phyloP scores from a whole-genome alignment of 2,113 vertebrate genomes.

The Heterochromis multidens region DNA sequence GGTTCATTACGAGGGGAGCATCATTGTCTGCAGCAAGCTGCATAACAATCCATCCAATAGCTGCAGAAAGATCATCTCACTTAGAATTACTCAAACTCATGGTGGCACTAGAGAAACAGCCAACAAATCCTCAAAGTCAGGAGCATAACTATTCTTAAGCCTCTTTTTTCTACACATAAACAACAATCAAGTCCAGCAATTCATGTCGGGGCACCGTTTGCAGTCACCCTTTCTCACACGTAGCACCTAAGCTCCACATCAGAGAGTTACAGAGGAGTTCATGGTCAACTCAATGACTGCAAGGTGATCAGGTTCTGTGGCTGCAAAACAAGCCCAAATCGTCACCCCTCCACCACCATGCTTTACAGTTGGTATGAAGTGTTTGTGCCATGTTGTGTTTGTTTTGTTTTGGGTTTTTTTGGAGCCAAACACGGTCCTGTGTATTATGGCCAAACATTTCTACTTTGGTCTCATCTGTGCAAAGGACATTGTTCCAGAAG shows the following conservation, averaged over 20 bases:
- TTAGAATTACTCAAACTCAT: neutral
- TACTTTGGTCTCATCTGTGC: neutral
- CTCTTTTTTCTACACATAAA: neutral
- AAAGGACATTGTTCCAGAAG: fast-evolving
- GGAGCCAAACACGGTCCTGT: fast-evolving
- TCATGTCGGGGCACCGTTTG: neutral
- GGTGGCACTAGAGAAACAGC: neutral
- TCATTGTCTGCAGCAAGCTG: neutral
- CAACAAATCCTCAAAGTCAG: neutral
- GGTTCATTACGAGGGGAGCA: too few relatives aligned
- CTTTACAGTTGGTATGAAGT: neutral
- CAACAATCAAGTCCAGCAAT: fast-evolving
- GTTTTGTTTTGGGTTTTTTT: neutral
- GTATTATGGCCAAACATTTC: neutral
- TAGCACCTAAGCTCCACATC: neutral
- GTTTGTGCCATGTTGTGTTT: neutral
- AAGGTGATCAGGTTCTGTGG: neutral
- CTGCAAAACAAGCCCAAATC: neutral
- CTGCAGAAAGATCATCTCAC: neutral
- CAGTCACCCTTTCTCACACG: neutral
- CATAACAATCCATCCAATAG: neutral
- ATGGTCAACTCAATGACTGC: too few relatives aligned
- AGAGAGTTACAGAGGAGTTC: neutral
- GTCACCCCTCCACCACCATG: neutral
- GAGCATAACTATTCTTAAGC: neutral